Evolutionary conservation across 2,113 vertebrate species (phyloP), one percentile per base, ranked within the genome.

Genomic region (Hylia prasina): DNA sequence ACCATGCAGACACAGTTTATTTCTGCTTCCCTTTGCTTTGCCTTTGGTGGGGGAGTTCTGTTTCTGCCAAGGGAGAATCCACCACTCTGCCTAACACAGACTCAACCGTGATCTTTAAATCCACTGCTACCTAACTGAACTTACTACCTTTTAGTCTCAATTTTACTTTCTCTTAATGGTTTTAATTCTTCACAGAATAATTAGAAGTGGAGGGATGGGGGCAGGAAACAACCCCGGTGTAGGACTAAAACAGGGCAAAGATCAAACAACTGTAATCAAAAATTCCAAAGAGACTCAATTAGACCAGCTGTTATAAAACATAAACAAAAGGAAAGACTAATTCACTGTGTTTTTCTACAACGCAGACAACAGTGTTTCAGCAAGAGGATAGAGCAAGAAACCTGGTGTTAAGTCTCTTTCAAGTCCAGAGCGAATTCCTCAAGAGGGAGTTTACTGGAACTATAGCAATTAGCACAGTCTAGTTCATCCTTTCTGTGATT

Each of bases 151-250:
- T 47, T 39, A 14, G 23, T 76, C 79, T 75, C 83, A 50, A 51
- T 72, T 96, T 90, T 25, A 37, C 57, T 71, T 82, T 82, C 66
- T 85, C 89, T 66, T 68, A 81, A 92, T 56, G 87, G 68, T 53
- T 95, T 96, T 72, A 82, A 75, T 54, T 82, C 71, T 84, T 71
- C 33, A 84, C 37, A 91, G 68, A 90, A 89, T n/a, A n/a, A n/a
- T n/a, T n/a, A 84, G 77, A 91, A 86, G 51, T 42, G 61, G 77
- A 89, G 39, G 80, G 25, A 60, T 8, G 3, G 51, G 61, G 65
- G 39, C 60, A 94, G 63, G 57, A 94, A 93, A 85, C 39, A 61
- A 81, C 5, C 6, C 22, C 0, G 0, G 27, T 12, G 30, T 15
- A 60, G 71, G 66, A 80, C 24, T 68, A 58, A 87, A 88, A 79